Percentiles rank a stretch among this genome's conserved stretches.
Evolutionary conservation across 2,888 invertebrate species (phyloP).

Genomic region (Cosmia trapezina): DNA sequence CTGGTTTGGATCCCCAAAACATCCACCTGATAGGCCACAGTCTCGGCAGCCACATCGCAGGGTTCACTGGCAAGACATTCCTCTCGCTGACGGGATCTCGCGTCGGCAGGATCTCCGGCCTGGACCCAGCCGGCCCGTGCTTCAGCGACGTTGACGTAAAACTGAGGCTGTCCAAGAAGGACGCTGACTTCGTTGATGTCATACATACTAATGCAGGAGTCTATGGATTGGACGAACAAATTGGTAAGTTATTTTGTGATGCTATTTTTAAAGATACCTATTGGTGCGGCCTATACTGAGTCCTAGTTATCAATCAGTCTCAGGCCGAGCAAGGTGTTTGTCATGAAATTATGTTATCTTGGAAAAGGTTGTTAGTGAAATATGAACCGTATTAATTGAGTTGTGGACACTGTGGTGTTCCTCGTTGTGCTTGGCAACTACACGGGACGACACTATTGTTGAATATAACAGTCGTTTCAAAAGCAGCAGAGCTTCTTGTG

Average conservation of each 20-base stretch:
- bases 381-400: neutral
- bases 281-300: neutral
- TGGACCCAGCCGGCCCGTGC: constrained; percentile 88
- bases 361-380: neutral
- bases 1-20: constrained; percentile 72
- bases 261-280: neutral
- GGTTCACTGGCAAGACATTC: constrained; percentile 81
- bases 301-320: neutral
- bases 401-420: neutral
- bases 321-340: neutral
- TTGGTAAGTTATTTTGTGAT: constrained; percentile 74
- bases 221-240: constrained; percentile 75
- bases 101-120: constrained; percentile 79
- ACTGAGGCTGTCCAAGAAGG: constrained; percentile 72
- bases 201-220: constrained; percentile 83
- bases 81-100: constrained; percentile 70
- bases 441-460: no score
- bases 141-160: constrained; percentile 76
- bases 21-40: constrained; percentile 87
- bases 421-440: neutral
- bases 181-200: constrained; percentile 82
- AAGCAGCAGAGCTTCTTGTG: no score
- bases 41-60: constrained; percentile 83
- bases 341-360: neutral
- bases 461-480: no score